Conservation (phyloP, 2,113 vertebrate species). For the Laterallus jamaicensis region DNA sequence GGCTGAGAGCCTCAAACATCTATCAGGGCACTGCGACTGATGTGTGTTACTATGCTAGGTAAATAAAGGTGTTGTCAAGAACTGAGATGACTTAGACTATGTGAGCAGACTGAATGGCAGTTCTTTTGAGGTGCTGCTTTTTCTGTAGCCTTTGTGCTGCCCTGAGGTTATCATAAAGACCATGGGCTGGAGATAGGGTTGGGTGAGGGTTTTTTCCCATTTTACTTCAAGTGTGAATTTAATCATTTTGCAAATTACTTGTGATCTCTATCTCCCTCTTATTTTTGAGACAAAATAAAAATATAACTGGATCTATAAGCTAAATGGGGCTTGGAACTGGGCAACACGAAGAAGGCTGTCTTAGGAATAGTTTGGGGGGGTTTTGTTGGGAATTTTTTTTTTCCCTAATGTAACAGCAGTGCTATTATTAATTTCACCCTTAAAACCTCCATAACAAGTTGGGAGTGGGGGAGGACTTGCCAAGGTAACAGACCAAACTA, state of each 20-base stretch:
- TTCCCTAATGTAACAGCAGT: background rate
- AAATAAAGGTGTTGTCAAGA: background rate
- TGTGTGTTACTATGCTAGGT: background rate
- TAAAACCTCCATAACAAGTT: background rate
- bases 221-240: background rate
- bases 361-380: background rate
- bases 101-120: background rate
- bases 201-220: background rate
- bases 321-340: background rate
- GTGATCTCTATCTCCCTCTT: background rate
- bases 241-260: background rate
- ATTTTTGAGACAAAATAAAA: background rate
- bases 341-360: background rate
- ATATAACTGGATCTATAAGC: background rate
- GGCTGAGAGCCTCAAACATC: background rate
- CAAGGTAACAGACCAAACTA: background rate
- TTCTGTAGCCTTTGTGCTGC: background rate
- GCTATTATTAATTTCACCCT: background rate
- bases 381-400: background rate
- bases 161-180: background rate
- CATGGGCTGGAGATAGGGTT: background rate
- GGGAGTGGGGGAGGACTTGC: rapidly evolving
- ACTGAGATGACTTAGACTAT: background rate
- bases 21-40: background rate
- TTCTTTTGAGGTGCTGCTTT: background rate